Evolutionary conservation across 1,140 invertebrate genomes (phyloP), one percentile per base, ranked within the genome.

Genomic region (Trichonephila clavipes): DNA sequence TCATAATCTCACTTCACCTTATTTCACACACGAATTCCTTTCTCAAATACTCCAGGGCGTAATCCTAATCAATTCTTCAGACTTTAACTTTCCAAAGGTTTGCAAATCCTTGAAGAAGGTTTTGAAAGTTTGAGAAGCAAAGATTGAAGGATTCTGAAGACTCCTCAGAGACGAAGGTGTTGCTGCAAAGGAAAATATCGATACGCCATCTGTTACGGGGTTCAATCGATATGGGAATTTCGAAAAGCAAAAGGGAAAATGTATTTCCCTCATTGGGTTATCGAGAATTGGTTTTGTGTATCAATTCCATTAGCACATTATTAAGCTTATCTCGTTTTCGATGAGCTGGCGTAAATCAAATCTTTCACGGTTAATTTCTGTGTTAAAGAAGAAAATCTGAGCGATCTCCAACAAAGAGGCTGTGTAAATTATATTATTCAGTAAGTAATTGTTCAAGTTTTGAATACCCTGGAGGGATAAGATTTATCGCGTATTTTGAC

Each of bases 131-230:
- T 8, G n/a, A n/a, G 3, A 12, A 21, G n/a, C n/a, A 69, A 69
- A 69, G 24, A 28, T 69, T 21, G 66, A 69, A n/a, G n/a, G n/a
- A 69, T 69, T 69, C 1, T 51, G 51, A 7, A 51, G 7, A 2
- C n/a, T 21, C n/a, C 66, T 3, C 8, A 12, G 66, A 69, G 66
- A 69, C 66, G n/a, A 24, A 69, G 24, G 21, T 69, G 66, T 69
- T 69, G 66, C n/a, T 69, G 66, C n/a, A 28, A 69, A 14, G 24
- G n/a, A 14, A 69, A 69, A 69, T 69, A 69, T 69, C 66, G 66
- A 69, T 69, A 69, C 24, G n/a, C 66, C 66, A 24, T 69, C 66
- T 69, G 66, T 69, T 69, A 69, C 66, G n/a, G 66, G n/a, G 66
- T 69, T 69, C 66, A 24, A 69, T 69, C 66, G 66, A 69, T 69